Base-by-base conservation (phyloP, 2,888 invertebrate species). In the Cordylochernes scorpioides region DNA sequence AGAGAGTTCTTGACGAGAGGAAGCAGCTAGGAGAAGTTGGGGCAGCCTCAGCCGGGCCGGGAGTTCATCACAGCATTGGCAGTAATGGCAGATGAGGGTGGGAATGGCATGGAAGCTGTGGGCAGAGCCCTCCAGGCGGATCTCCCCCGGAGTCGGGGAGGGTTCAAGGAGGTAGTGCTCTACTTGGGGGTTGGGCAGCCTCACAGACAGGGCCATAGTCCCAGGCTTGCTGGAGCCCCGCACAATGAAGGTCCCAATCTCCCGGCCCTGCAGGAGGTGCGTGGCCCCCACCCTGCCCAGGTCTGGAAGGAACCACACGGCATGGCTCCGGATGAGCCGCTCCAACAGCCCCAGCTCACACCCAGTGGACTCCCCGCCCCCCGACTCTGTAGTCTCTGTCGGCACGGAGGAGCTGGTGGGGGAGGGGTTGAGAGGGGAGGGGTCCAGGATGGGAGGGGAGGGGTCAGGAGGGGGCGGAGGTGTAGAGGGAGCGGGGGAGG, bases 121-220 rank as follows among this genome's bases (percentile, higher is more conserved):
- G 48, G 77, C 73, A 18, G 86, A 86, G 34, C 84, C 84, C 57
- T 91, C 86, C 42, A 91, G 62, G 29, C 77, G 74, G 38, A 86
- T 63, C 44, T 72, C 67, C 29, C 72, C 71, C 15, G 41, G 46
- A 10, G 53, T 54, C 15, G 40, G 43, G 10, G 77, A 71, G 10
- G 77, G 71, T 54, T 84, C 84, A 43, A 91, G 78, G 46, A 91
- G 65, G 60, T 88, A 91, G 57, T 91, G 88, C 51, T 91, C 86
- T 48, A 86, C 80, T 54, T 80, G 80, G 6, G 78, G 75, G 2
- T 78, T 75, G 1, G 80, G 78, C 38, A 82, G 60, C 32, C 84
- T 70, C 26, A 88, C 82, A 27, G 82, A 82, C 41, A 91, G 67
- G 22, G 88, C 88, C 80, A 86, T 82, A 30, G 86, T 84, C 45